These are phyloP conservation scores for Phocides pigmalion DNA, from an alignment of 1,140 invertebrate genomes.

Conservation along the genomic window DNA sequence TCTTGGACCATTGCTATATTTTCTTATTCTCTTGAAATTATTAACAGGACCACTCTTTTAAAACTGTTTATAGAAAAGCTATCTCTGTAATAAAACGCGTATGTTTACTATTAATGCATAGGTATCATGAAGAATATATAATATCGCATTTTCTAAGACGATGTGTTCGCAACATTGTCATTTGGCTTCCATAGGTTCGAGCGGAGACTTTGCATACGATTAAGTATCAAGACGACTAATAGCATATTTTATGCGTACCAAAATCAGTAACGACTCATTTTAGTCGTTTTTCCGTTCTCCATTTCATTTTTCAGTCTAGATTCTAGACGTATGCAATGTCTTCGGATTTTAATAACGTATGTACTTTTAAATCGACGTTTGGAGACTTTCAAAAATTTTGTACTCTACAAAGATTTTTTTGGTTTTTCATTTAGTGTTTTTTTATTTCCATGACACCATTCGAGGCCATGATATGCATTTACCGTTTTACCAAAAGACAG, in stretches of 20 bases:
- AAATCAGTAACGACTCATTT: no score
- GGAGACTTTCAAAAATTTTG: slow-evolving; percentile 59
- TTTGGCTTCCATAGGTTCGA: slow-evolving; percentile 79
- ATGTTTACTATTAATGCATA: slow-evolving; percentile 61
- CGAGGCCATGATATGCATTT: slow-evolving; percentile 63
- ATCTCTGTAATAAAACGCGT: slow-evolving; percentile 70
- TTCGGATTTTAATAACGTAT: slow-evolving; percentile 41
- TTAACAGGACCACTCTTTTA: slow-evolving; percentile 66
- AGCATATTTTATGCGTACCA: no score
- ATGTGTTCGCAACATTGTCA: slow-evolving; percentile 35
- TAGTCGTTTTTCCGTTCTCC: no score
- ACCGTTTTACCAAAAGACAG: slow-evolving; percentile 39
- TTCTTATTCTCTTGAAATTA: slow-evolving; percentile 61
- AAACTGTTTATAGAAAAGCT: slow-evolving; percentile 63
- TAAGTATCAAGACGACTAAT: no score
- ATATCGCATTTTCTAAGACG: slow-evolving; percentile 58
- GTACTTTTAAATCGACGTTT: slow-evolving; percentile 52
- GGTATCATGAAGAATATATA: slow-evolving; percentile 45
- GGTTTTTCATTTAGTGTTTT: slow-evolving; percentile 9
- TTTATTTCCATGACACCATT: slow-evolving; percentile 38
- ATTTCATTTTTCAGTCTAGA: no score
- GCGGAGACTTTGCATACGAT: neutral
- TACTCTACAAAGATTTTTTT: slow-evolving; percentile 60
- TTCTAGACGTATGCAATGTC: no score
- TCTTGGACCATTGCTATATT: slow-evolving; percentile 74